Evolutionary conservation across 2,888 invertebrate species (phyloP).

Genomic region (Dichetophora obliterata): DNA sequence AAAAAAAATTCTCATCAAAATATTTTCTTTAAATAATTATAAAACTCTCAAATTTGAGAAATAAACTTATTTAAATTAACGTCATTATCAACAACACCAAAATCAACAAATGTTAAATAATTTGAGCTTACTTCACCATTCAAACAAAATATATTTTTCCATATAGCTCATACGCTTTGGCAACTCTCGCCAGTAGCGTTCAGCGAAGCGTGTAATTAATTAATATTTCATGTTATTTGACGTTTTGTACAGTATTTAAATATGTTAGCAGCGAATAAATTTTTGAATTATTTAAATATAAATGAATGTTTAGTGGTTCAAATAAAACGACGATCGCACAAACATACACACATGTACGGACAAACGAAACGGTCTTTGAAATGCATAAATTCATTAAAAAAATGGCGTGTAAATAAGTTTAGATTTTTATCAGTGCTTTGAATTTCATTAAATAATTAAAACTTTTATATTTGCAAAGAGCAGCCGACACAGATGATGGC

Average conservation of each 20-base stretch:
- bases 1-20: no score
- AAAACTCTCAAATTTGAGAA: no score
- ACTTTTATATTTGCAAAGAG: background rate
- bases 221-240: slow-evolving; percentile 23
- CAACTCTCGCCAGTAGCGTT: background rate
- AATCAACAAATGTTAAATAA: background rate
- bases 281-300: slow-evolving; percentile 23
- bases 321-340: slow-evolving; percentile 9
- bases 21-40: no score
- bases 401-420: slow-evolving; percentile 22
- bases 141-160: no score
- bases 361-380: background rate
- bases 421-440: slow-evolving; percentile 35
- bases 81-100: background rate
- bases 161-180: background rate
- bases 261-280: background rate
- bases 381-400: slow-evolving; percentile 27
- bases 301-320: background rate
- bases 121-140: background rate
- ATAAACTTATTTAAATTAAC: no score
- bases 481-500: background rate
- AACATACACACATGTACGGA: background rate
- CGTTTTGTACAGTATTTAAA: slow-evolving; percentile 1
- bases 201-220: slow-evolving; percentile 16
- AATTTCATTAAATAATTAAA: slow-evolving; percentile 39